Percentiles rank a stretch among this genome's conserved stretches.
Evolutionary conservation across 2,113 vertebrate genomes (phyloP).

Genomic region (Poecilia latipinna): DNA sequence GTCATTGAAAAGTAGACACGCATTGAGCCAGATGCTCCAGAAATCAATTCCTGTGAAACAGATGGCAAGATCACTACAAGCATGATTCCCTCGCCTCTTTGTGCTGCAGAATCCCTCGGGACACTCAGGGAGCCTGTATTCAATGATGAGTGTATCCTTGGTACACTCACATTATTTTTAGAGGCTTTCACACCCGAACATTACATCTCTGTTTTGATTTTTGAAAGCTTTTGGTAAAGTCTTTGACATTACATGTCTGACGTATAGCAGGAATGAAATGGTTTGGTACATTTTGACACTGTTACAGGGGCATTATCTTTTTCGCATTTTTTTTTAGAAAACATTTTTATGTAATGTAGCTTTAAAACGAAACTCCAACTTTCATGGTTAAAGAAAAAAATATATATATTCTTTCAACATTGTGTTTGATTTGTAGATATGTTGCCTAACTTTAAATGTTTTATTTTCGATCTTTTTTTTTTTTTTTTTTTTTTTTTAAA

Average conservation of each 20-base stretch:
- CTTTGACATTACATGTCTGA: not conserved
- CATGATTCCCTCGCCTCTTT: slow-evolving; percentile 54
- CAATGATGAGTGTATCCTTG: slow-evolving; percentile 37
- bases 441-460: not conserved
- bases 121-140: slow-evolving; percentile 41
- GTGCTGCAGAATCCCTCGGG: slow-evolving; percentile 28
- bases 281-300: too few species aligned
- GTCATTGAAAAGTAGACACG: slow-evolving; percentile 60
- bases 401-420: not conserved
- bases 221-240: not conserved
- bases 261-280: too few species aligned
- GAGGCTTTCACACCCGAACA: not conserved
- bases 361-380: too few species aligned
- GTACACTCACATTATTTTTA: slow-evolving; percentile 9
- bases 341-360: too few species aligned
- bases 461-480: not conserved
- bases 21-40: slow-evolving; percentile 57
- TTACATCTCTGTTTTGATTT: not conserved
- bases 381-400: too few species aligned
- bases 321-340: too few species aligned
- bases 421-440: too few species aligned
- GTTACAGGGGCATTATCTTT: too few species aligned
- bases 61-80: slow-evolving; percentile 57
- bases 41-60: slow-evolving; percentile 61
- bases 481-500: too few species aligned